A percentile compares a stretch with the other conserved stretches of the same genome.
These are phyloP conservation scores for Acridotheres tristis DNA, from an alignment of 2,797 vertebrate genomes.

Conservation along the genomic window DNA sequence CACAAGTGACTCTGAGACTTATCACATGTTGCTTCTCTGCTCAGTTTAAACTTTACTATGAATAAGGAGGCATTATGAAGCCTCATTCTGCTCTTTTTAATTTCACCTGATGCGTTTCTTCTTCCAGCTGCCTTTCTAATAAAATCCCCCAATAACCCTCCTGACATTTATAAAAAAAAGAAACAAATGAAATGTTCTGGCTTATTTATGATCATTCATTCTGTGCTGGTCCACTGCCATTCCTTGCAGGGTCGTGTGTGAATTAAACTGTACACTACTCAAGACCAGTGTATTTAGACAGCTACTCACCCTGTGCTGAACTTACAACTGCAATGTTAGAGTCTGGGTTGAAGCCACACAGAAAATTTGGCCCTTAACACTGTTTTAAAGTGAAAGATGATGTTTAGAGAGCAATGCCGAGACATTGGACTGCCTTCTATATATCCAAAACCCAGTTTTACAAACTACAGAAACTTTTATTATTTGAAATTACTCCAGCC, in stretches of 20 bases:
- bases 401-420: conserved; percentile 38
- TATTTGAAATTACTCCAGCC: conserved; percentile 57
- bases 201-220: not conserved
- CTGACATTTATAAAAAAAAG: not conserved
- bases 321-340: not conserved
- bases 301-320: conserved; percentile 8
- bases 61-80: not conserved
- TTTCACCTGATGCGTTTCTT: conserved; percentile 26
- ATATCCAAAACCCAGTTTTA: conserved; percentile 48
- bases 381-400: conserved; percentile 20
- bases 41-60: not conserved
- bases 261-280: not conserved
- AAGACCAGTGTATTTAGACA: not conserved
- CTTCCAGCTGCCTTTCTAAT: conserved; percentile 7
- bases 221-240: not conserved
- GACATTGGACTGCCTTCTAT: conserved; percentile 20
- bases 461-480: conserved; percentile 59
- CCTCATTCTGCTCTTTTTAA: not conserved
- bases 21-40: not conserved
- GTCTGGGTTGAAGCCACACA: conserved; percentile 25
- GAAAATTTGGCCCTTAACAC: conserved; percentile 34
- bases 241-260: not conserved
- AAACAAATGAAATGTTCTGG: not conserved
- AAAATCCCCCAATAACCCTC: not conserved
- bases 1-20: not conserved